Evolutionary conservation across 2,797 vertebrate species (phyloP).

Genomic region (Eutrigla gurnardus): DNA sequence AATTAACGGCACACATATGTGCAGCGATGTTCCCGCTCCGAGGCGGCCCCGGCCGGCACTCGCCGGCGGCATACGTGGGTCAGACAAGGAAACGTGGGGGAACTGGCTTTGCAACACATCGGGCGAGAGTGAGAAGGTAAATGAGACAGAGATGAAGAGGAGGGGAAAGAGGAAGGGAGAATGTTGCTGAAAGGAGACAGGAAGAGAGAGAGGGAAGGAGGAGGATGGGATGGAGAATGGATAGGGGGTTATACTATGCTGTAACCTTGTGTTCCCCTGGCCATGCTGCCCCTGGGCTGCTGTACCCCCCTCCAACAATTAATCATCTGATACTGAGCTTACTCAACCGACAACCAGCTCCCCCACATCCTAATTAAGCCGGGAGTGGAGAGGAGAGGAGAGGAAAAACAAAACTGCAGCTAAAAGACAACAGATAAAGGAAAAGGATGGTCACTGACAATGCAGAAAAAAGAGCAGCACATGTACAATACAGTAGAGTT

Average conservation of each 20-base stretch:
- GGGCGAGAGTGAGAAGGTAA: constrained; percentile 64
- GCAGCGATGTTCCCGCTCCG: constrained; percentile 51
- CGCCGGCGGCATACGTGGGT: constrained; percentile 54
- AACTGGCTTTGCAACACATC: constrained; percentile 68
- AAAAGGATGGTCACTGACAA: constrained; percentile 43
- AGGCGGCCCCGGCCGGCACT: constrained; percentile 41
- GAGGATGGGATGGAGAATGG: constrained; percentile 23
- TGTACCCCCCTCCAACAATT: constrained; percentile 83
- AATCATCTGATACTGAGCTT: constrained; percentile 87
- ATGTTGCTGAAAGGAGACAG: constrained; percentile 54
- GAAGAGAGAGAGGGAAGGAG: constrained; percentile 28
- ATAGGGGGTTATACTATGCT: constrained; percentile 56
- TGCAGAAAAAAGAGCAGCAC: constrained; percentile 37
- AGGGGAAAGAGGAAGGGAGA: constrained; percentile 40
- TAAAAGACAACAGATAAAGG: constrained; percentile 34
- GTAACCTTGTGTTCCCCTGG: constrained; percentile 84
- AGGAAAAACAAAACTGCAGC: constrained; percentile 5
- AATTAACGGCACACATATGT: constrained; percentile 77
- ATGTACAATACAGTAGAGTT: constrained; percentile 13
- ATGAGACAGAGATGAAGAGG: constrained; percentile 77
- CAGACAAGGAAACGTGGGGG: constrained; percentile 53
- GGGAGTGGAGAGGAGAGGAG: constrained; percentile 26
- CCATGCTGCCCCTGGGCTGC: constrained; percentile 76
- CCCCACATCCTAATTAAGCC: constrained; percentile 85
- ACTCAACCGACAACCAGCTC: constrained; percentile 82